Conservation (phyloP, 2,888 invertebrate genomes). For the Drosophila atripex region DNA sequence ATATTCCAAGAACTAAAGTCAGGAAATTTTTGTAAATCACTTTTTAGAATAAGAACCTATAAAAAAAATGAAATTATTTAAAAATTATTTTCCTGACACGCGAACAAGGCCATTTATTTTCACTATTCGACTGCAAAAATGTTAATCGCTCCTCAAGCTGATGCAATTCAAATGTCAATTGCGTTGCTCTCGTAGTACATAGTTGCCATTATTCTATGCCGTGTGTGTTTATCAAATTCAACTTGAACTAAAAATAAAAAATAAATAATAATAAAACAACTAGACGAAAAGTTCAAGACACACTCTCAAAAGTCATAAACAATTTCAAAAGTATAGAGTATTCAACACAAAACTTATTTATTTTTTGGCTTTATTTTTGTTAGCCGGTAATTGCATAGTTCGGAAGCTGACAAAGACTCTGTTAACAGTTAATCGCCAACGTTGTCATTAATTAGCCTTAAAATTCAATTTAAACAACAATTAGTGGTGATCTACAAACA, state of each 20-base stretch:
- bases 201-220: slow-evolving; percentile 25
- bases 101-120: slow-evolving; percentile 43
- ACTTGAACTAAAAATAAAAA: slow-evolving; percentile 18
- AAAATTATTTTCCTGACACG: slow-evolving; percentile 20
- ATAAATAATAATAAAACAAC: slow-evolving; percentile 8
- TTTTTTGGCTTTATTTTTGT: slow-evolving; percentile 7
- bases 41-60: background rate
- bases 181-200: slow-evolving; percentile 36
- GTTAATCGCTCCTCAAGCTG: slow-evolving; percentile 55
- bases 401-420: slow-evolving; percentile 61
- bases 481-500: slow-evolving; percentile 36
- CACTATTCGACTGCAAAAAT: slow-evolving; percentile 25
- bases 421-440: slow-evolving; percentile 45
- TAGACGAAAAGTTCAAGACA: slow-evolving; percentile 53
- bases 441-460: slow-evolving; percentile 59
- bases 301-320: slow-evolving; percentile 31
- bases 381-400: slow-evolving; percentile 58
- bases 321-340: slow-evolving; percentile 45
- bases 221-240: slow-evolving; percentile 22
- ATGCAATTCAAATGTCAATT: slow-evolving; percentile 73
- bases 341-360: slow-evolving; percentile 28
- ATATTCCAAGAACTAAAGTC: background rate
- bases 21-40: background rate
- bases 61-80: background rate
- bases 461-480: slow-evolving; percentile 34